Evolutionary conservation across 2,888 invertebrate genomes (phyloP), one percentile per base, ranked within the genome.

Genomic region (Drosophila lutescens): DNA sequence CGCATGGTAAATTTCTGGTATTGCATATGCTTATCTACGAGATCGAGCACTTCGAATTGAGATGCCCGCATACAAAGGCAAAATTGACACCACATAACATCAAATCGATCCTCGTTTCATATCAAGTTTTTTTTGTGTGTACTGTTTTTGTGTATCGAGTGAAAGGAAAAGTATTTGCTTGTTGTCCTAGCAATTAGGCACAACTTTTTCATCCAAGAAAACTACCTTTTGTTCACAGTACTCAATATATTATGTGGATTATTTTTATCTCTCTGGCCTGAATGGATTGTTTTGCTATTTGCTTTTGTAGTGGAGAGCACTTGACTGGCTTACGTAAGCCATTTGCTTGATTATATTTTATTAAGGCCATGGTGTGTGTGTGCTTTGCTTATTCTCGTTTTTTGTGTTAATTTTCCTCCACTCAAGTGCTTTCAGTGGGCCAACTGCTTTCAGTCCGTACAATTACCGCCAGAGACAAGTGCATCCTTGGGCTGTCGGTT

Each of bases 391-490:
- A n/a, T 34, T 15, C 20, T 13, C 40, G 43, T 23, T 32, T 32
- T 67, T 32, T 20, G 49, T 17, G 54, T 55, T 55, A 41, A 49
- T 54, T 43, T 50, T 15, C 10, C 13, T 6, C 8, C 13, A n/a
- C 12, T 1, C 2, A 34, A 17, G 10, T 20, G 20, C 12, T 41
- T 55, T 67, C 20, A 47, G 32, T 67, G 49, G 26, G 49, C 36
- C 41, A 55, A 43, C 49, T 49, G 44, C 58, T 40, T 51, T 50
- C 50, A 30, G 47, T 69, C 26, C 38, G 51, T 57, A 57, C 71
- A 61, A 70, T 70, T 71, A 71, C 72, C 56, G 17, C 43, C 60
- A 26, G 47, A 49, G 49, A 49, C 65, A 63, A 59, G 71, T 62
- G 62, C 23, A 32, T 56, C 34, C 43, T 68, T 57, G 69, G 63